Evolutionary conservation across 2,888 invertebrate species (phyloP).

Genomic region (Callyntrura sp.): DNA sequence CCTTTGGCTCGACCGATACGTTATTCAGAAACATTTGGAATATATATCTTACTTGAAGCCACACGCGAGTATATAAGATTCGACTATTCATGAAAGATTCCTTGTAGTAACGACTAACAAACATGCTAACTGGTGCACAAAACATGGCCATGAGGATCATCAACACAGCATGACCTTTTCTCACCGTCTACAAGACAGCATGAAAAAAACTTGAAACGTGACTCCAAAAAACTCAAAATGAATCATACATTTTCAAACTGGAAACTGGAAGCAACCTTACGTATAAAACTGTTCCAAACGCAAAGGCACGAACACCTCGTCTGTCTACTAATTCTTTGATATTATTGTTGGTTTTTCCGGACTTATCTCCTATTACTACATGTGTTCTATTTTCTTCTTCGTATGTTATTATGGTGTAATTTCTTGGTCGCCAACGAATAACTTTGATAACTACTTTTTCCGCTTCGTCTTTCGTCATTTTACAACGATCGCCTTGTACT

Average conservation of each 20-base stretch:
- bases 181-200: constrained; percentile 12
- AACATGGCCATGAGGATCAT: constrained; percentile 25
- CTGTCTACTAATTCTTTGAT: not conserved
- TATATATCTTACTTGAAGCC: constrained; percentile 29
- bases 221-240: not conserved
- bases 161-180: constrained; percentile 30
- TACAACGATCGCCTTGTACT: not conserved
- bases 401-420: not conserved
- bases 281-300: constrained; percentile 34
- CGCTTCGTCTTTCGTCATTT: not conserved
- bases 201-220: not conserved
- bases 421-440: not conserved
- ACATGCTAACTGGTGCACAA: constrained; percentile 2
- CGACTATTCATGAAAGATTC: constrained; percentile 19
- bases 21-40: not conserved
- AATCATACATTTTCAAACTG: not conserved
- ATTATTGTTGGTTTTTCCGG: too few relatives aligned
- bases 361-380: too few relatives aligned
- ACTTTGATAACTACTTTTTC: not conserved
- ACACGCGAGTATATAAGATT: not conserved
- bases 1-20: too few relatives aligned
- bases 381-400: not conserved
- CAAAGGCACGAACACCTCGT: constrained; percentile 18
- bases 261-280: too few relatives aligned
- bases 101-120: constrained; percentile 42